Percentiles rank a stretch among this genome's conserved stretches.
These are phyloP conservation scores for Prorops nasuta DNA, from an alignment of 1,140 invertebrate species.

Conservation along the genomic window DNA sequence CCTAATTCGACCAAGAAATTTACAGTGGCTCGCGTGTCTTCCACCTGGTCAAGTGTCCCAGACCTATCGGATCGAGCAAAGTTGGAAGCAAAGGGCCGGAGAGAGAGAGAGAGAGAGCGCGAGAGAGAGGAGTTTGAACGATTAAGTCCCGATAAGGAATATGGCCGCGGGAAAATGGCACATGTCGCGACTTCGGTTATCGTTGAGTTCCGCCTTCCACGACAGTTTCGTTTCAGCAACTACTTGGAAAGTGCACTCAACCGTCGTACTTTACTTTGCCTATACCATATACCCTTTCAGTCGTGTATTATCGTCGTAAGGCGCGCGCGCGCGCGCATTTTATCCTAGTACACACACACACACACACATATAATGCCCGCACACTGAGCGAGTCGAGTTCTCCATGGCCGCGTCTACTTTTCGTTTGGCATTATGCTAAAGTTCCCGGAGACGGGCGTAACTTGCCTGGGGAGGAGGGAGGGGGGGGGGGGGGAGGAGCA, in stretches of 20 bases:
- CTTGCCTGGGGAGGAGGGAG: slow-evolving; percentile 12
- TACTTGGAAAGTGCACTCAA: slow-evolving; percentile 26
- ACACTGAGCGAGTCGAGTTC: no score
- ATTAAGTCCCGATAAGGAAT: slow-evolving; percentile 22
- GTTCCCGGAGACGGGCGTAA: slow-evolving; percentile 21
- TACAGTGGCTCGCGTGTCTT: no score
- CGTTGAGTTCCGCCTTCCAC: slow-evolving; percentile 14
- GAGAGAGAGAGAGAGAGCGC: not conserved
- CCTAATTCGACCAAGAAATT: no score
- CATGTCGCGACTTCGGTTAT: slow-evolving; percentile 27
- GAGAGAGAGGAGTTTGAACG: slow-evolving; percentile 8
- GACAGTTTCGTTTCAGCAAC: slow-evolving; percentile 21
- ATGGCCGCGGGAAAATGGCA: slow-evolving; percentile 16
- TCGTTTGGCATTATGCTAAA: slow-evolving; percentile 23
- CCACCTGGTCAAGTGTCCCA: no score
- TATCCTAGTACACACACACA: slow-evolving; percentile 5
- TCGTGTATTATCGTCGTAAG: slow-evolving; percentile 3
- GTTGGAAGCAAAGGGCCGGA: not conserved
- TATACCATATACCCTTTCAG: slow-evolving; percentile 8
- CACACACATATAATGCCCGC: not conserved
- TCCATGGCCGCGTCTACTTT: no score
- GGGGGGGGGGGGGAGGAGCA: not conserved
- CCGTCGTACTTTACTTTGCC: slow-evolving; percentile 4
- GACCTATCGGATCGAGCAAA: slow-evolving; percentile 3
- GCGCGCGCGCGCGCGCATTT: slow-evolving; percentile 2